Evolutionary conservation across 2,113 vertebrate genomes (phyloP), one percentile per base, ranked within the genome.

Genomic region (Parus major): DNA sequence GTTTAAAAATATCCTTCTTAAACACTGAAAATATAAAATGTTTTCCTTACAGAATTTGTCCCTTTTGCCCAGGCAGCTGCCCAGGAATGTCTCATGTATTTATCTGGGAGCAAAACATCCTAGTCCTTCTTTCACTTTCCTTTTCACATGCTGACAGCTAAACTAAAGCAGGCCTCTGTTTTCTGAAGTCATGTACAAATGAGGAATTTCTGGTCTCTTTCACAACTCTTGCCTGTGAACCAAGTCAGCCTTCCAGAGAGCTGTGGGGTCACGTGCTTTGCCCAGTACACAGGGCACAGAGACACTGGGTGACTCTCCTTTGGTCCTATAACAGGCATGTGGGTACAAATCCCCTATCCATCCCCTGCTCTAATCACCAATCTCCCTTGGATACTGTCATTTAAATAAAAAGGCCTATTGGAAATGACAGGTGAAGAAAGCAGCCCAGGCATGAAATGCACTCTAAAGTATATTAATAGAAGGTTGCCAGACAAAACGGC

Each of bases 381-480:
- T 46, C 92, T 95, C 88, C 92, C 88, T 56, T 52, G 31, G 79
- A 93, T 96, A 73, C 93, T 92, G 88, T 64, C 93, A 90, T 96
- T 93, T 95, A 78, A 93, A 90, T 90, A 86, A 94, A 88, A 94
- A 86, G 61, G 65, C 79, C 93, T 95, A 86, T 88, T 97, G 93
- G 93, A 90, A 95, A 94, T 92, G 95, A 92, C 90, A 96, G 95
- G 95, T 96, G 97, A 97, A 96, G 84, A 96, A 96, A 95, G 88
- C 86, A 95, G 92, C 53, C 93, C 90, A 86, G 93, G 94, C 94
- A 96, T 95, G 95, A 97, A 97, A 96, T 94, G 72, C 82, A 83
- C 90, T 88, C 96, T 78, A 49, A 94, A 91, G 90, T 95, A 94
- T 94, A 96, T 97, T 97, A 97, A 95, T 96, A 94, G 90, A 60